Percentiles rank a stretch among this genome's conserved stretches.
These are phyloP conservation scores for Sarcoramphus papa DNA, from an alignment of 2,797 vertebrate genomes.

Conservation along the genomic window DNA sequence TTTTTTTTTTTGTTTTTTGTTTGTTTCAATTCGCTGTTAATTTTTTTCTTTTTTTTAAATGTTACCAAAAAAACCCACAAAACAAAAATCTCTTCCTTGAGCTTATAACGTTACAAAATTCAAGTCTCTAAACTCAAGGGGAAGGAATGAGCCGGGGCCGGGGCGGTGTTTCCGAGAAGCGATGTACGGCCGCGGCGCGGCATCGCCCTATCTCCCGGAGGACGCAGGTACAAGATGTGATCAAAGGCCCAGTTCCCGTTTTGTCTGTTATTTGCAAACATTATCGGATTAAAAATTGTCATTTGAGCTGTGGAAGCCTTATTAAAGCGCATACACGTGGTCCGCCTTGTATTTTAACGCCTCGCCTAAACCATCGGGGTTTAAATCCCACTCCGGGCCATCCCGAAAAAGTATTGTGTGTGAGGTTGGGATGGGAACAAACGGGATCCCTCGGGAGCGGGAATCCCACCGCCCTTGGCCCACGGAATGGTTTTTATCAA, in stretches of 20 bases:
- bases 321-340: neutral
- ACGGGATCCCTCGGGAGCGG: neutral
- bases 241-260: neutral
- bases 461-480: neutral
- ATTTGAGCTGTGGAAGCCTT: neutral
- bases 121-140: neutral
- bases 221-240: neutral
- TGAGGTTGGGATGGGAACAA: neutral
- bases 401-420: neutral
- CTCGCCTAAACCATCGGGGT: neutral
- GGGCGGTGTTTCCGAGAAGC: too few relatives aligned
- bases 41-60: neutral
- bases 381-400: neutral
- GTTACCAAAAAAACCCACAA: neutral
- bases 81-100: neutral
- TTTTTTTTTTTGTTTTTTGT: neutral
- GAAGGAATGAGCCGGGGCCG: neutral
- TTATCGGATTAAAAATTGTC: neutral
- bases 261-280: slow-evolving; percentile 11
- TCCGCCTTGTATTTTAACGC: neutral
- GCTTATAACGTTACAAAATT: neutral
- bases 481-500: accelerated
- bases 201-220: neutral
- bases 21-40: neutral
- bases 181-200: too few relatives aligned